These are phyloP conservation scores for Cyanoderma ruficeps DNA, from an alignment of 2,113 vertebrate species.

Conservation along the genomic window DNA sequence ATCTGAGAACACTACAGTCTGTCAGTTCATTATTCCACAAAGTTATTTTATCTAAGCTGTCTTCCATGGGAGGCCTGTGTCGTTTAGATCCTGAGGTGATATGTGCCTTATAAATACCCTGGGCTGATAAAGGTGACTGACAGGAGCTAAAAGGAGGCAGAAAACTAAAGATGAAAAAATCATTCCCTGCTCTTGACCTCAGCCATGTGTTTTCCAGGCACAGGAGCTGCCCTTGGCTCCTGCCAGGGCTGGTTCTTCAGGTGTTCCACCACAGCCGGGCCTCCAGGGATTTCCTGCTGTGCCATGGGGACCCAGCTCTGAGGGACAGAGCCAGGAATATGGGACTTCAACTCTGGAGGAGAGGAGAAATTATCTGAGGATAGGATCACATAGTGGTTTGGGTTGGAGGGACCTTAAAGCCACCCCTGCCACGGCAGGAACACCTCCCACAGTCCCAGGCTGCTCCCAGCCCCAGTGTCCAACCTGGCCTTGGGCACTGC, in stretches of 20 bases:
- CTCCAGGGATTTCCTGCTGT: not conserved
- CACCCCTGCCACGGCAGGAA: not conserved
- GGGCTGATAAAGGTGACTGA: not conserved
- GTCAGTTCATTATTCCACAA: not conserved
- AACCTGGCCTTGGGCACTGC: not conserved
- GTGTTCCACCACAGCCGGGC: not conserved
- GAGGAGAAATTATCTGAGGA: not conserved
- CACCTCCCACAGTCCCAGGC: not conserved
- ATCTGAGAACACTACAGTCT: not conserved
- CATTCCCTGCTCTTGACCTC: not conserved
- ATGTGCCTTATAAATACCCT: not conserved
- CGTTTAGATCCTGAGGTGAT: not conserved
- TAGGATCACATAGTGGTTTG: not conserved
- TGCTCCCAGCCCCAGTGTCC: not conserved
- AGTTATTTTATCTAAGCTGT: not conserved
- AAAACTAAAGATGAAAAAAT: not conserved
- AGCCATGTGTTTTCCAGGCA: not conserved
- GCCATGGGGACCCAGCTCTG: not conserved
- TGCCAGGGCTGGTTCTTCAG: not conserved
- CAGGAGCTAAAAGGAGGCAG: not conserved
- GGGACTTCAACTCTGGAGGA: not conserved
- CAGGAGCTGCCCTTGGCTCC: not conserved
- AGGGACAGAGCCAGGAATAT: not conserved
- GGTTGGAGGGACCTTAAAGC: not conserved
- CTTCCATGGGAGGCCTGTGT: not conserved